phyloP scores from a whole-genome alignment of 2,797 vertebrate species.

The Huso huso region DNA sequence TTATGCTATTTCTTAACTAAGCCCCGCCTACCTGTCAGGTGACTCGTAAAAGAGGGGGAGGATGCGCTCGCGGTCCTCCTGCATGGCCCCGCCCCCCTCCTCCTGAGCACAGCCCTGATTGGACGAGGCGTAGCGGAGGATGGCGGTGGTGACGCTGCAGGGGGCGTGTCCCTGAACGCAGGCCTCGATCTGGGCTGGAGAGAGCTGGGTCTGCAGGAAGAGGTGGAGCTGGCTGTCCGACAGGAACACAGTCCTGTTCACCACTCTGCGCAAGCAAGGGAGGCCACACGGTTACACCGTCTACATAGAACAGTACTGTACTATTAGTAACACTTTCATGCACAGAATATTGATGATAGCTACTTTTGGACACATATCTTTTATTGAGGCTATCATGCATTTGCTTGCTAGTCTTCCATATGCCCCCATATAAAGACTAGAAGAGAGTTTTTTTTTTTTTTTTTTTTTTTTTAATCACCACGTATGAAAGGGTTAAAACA shows the following conservation, averaged over 20 bases:
- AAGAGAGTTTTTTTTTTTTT: too few relatives aligned
- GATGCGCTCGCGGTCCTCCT: constrained; percentile 33
- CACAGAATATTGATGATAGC: too few relatives aligned
- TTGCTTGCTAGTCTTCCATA: too few relatives aligned
- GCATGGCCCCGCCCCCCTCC: constrained; percentile 41
- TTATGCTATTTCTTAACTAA: too few relatives aligned
- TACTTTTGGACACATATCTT: too few relatives aligned
- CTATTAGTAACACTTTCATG: too few relatives aligned
- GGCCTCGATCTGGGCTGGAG: constrained; percentile 77
- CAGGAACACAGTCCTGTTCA: constrained; percentile 88
- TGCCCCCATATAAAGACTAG: too few relatives aligned
- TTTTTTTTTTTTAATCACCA: too few relatives aligned
- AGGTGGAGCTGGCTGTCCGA: constrained; percentile 96
- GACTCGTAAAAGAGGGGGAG: constrained; percentile 58
- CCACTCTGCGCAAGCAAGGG: constrained; percentile 51
- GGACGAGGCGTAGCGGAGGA: constrained; percentile 84
- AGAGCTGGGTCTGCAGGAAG: constrained; percentile 93
- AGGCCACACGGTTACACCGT: too few relatives aligned
- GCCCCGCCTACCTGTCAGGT: constrained; percentile 52
- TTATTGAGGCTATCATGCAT: too few relatives aligned
- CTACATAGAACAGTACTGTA: too few relatives aligned
- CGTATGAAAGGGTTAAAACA: too few relatives aligned
- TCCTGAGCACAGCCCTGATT: constrained; percentile 78
- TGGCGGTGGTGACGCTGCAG: constrained; percentile 77
- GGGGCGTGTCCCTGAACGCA: constrained; percentile 81